Evolutionary conservation across 2,888 invertebrate species (phyloP).

Genomic region (Cantharis flavilabris): DNA sequence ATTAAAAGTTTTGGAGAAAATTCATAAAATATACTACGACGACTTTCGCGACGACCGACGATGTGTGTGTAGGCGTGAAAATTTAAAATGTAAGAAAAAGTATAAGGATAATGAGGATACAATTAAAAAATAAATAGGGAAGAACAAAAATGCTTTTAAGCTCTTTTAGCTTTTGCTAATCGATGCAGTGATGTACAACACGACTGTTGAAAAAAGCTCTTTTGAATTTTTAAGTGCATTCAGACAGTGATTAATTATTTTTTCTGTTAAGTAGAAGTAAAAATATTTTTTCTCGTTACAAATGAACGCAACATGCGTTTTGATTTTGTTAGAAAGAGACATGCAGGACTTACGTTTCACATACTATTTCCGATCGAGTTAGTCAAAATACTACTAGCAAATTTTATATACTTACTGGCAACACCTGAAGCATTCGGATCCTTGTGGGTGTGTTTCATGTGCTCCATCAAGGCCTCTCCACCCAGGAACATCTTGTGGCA

Average conservation of each 20-base stretch:
- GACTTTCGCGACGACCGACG: too few relatives aligned
- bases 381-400: not conserved
- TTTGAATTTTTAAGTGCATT: conserved; percentile 49
- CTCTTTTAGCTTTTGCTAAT: conserved; percentile 36
- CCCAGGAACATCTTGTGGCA: conserved; percentile 95
- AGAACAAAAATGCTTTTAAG: conserved; percentile 42
- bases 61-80: not conserved
- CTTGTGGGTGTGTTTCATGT: conserved; percentile 95
- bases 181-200: conserved; percentile 34
- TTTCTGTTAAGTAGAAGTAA: conserved; percentile 17
- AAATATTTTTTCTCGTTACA: conserved; percentile 12
- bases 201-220: conserved; percentile 38
- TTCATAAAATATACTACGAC: not conserved
- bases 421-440: conserved; percentile 88
- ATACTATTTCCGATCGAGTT: not conserved
- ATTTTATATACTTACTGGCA: conserved; percentile 74
- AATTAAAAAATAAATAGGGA: conserved; percentile 36
- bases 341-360: not conserved
- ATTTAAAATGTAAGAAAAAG: conserved; percentile 10
- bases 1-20: conserved; percentile 3
- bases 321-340: not conserved
- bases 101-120: conserved; percentile 28
- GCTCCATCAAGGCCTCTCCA: conserved; percentile 91
- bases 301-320: conserved; percentile 4
- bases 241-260: conserved; percentile 50